A percentile compares a stretch with the other conserved stretches of the same genome.
Evolutionary conservation across 2,888 invertebrate genomes (phyloP).

Genomic region (Cosmopolites sordidus): DNA sequence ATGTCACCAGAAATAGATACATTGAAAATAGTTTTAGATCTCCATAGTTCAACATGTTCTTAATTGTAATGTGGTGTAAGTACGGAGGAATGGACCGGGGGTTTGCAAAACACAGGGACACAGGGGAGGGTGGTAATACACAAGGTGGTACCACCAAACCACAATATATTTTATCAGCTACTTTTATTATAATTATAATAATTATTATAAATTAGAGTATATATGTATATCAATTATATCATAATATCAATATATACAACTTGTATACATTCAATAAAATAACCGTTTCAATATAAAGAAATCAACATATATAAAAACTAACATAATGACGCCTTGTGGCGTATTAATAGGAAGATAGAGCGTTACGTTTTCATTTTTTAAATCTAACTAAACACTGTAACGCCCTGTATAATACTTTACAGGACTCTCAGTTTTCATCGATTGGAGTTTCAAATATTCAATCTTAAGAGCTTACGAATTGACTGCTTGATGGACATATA

Average conservation of each 20-base stretch:
- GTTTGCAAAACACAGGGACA: conserved; percentile 47
- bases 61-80: conserved; percentile 20
- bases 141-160: conserved; percentile 47
- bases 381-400: conserved; percentile 28
- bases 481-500: conserved; percentile 15
- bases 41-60: not conserved
- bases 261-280: conserved; percentile 49
- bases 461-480: conserved; percentile 16
- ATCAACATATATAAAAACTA: conserved; percentile 39
- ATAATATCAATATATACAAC: conserved; percentile 49
- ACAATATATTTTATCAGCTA: conserved; percentile 41
- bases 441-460: not conserved
- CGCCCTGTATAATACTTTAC: conserved; percentile 20
- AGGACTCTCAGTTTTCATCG: conserved; percentile 17
- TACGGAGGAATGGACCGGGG: conserved; percentile 40
- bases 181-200: conserved; percentile 36
- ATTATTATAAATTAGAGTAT: conserved; percentile 44
- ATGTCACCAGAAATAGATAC: no score
- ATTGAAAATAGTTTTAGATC: no score
- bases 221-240: conserved; percentile 40
- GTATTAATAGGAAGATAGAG: conserved; percentile 43
- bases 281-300: conserved; percentile 44
- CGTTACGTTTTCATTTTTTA: conserved; percentile 14
- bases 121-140: conserved; percentile 45
- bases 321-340: conserved; percentile 40